phyloP scores from a whole-genome alignment of 2,113 vertebrate genomes.

The Oplegnathus fasciatus region DNA sequence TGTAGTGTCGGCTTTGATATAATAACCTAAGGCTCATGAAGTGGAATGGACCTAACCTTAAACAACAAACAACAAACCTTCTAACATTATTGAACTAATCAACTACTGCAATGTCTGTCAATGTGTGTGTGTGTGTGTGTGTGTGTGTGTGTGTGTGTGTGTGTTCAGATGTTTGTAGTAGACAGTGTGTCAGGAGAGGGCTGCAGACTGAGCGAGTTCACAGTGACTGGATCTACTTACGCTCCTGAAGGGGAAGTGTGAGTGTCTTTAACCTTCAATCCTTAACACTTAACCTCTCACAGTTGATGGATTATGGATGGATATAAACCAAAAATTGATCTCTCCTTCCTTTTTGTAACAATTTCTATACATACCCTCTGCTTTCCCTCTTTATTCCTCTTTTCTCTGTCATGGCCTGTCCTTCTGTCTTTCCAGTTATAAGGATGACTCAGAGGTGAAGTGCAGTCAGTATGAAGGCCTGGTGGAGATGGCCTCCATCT shows the following conservation, averaged over 20 bases:
- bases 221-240: constrained; percentile 88
- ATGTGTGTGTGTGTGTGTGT: constrained; percentile 20
- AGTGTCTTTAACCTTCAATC: constrained; percentile 79
- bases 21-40: background rate
- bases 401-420: background rate
- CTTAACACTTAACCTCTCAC: constrained; percentile 29
- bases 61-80: background rate
- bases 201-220: constrained; percentile 83
- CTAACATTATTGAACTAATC: constrained; percentile 46
- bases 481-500: constrained; percentile 93
- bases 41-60: background rate
- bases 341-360: background rate
- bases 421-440: constrained; percentile 80
- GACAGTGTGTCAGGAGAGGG: constrained; percentile 77
- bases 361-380: background rate
- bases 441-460: constrained; percentile 85
- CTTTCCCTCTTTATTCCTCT: background rate
- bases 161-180: constrained; percentile 83
- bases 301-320: background rate
- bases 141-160: constrained; percentile 37
- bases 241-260: constrained; percentile 88
- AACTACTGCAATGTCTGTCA: constrained; percentile 29
- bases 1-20: background rate
- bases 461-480: constrained; percentile 90
- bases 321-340: background rate